Conservation (phyloP, 2,797 vertebrate species). For the Peromyscus aztecus region DNA sequence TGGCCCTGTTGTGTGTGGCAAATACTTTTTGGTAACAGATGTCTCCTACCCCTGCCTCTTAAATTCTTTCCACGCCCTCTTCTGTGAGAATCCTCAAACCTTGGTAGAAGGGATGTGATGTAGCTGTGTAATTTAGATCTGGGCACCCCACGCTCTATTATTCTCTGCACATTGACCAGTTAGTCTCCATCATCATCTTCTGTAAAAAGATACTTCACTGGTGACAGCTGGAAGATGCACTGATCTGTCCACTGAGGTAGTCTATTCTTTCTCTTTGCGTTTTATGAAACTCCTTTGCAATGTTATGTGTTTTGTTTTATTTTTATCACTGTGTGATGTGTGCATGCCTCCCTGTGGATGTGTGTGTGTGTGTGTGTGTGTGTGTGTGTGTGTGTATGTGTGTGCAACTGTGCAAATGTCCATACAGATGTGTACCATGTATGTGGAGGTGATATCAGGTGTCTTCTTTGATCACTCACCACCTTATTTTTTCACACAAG, state of each 20-base stretch:
- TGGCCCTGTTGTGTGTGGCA: neutral
- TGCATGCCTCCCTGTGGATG: neutral
- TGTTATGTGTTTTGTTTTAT: neutral
- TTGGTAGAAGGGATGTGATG: neutral
- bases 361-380: neutral
- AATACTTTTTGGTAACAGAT: neutral
- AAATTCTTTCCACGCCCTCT: neutral
- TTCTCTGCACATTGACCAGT: neutral
- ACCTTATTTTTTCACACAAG: neutral
- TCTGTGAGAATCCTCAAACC: neutral
- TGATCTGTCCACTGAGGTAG: neutral
- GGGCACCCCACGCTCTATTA: neutral
- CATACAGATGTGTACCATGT: too few species aligned
- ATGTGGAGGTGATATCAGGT: neutral
- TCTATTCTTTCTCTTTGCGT: neutral
- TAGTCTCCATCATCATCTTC: neutral
- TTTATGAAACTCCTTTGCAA: neutral
- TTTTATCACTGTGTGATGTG: neutral
- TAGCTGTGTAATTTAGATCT: neutral
- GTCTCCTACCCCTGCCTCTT: neutral
- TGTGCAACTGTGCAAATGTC: neutral
- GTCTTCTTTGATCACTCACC: neutral
- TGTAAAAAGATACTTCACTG: neutral
- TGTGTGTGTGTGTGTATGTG: neutral
- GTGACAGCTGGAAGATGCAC: neutral